These are phyloP conservation scores for Anisognathus igniventris DNA, from an alignment of 2,797 vertebrate species.

Conservation along the genomic window DNA sequence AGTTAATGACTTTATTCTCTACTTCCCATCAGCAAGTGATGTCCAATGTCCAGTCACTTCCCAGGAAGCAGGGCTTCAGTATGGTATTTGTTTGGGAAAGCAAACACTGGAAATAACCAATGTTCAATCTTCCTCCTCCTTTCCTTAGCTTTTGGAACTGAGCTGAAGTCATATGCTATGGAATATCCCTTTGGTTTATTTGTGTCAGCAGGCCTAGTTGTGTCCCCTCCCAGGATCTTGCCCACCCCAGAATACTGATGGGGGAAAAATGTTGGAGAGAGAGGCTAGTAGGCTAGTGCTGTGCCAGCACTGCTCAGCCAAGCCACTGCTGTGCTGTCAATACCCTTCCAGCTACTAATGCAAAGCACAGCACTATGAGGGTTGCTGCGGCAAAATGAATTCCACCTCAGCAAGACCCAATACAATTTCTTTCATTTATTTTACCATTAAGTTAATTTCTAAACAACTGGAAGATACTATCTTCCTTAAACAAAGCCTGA, in stretches of 20 bases:
- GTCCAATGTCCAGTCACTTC: accelerated
- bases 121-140: neutral
- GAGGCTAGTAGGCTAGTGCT: neutral
- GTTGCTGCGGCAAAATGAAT: neutral
- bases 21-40: neutral
- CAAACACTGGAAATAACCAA: neutral
- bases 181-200: neutral
- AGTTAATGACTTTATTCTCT: neutral
- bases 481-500: neutral
- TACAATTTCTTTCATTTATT: neutral
- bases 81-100: neutral
- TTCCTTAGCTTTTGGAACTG: neutral
- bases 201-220: neutral
- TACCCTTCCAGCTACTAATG: neutral
- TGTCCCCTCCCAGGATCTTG: neutral
- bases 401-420: neutral
- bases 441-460: neutral
- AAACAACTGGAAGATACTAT: neutral
- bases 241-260: neutral
- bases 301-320: neutral
- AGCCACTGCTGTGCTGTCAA: neutral
- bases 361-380: neutral
- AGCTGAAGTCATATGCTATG: neutral
- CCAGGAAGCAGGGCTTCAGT: neutral
- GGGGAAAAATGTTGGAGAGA: neutral